A percentile compares a stretch with the other conserved stretches of the same genome.
Evolutionary conservation across 1,140 invertebrate genomes (phyloP).

Genomic region (Achroia grisella): DNA sequence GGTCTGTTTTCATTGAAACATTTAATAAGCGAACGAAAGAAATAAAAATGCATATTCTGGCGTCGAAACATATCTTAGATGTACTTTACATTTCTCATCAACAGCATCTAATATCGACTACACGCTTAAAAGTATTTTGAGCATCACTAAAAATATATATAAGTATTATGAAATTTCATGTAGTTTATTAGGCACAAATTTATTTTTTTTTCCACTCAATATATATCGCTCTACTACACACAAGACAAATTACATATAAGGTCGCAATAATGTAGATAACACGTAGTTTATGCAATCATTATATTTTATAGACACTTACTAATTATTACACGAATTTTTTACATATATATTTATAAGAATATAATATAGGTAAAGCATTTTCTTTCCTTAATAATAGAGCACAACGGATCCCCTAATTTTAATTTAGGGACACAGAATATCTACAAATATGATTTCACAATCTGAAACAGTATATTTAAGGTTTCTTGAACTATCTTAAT

Average conservation of each 20-base stretch:
- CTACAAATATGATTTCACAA: conserved; percentile 57
- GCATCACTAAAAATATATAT: conserved; percentile 60
- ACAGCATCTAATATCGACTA: conserved; percentile 60
- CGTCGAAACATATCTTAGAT: conserved; percentile 40
- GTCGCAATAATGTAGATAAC: conserved; percentile 45
- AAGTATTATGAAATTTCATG: conserved; percentile 53
- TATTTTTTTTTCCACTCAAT: conserved; percentile 40
- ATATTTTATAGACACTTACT: conserved; percentile 60
- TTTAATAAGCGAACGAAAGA: not conserved
- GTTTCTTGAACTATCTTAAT: conserved; percentile 49
- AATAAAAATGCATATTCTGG: conserved; percentile 61
- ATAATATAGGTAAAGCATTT: conserved; percentile 72
- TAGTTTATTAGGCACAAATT: conserved; percentile 69
- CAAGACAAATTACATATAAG: conserved; percentile 48
- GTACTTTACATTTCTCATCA: conserved; percentile 32
- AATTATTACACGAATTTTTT: conserved; percentile 62
- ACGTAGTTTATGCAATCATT: conserved; percentile 38
- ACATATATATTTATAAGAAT: conserved; percentile 73
- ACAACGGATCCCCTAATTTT: conserved; percentile 56
- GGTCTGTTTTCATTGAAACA: not conserved
- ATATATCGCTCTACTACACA: conserved; percentile 56
- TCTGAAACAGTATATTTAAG: conserved; percentile 56
- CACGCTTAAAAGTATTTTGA: conserved; percentile 65
- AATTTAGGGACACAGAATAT: conserved; percentile 56
- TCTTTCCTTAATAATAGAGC: conserved; percentile 56